phyloP scores from a whole-genome alignment of 2,888 invertebrate genomes.

The Cantharis flavilabris region DNA sequence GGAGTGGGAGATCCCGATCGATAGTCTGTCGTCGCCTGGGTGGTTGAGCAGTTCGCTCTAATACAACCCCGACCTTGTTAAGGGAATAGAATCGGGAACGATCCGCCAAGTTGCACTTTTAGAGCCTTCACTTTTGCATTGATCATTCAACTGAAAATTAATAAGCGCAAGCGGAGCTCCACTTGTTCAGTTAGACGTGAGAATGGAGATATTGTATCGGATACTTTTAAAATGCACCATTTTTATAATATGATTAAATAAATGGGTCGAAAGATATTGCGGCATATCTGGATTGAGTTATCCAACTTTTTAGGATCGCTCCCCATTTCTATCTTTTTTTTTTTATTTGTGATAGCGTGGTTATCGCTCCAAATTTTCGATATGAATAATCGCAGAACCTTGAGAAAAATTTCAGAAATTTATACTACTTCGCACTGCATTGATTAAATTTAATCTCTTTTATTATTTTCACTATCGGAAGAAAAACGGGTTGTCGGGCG shows the following conservation, averaged over 20 bases:
- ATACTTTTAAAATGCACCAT: neutral
- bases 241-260: neutral
- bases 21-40: conserved; percentile 1
- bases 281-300: neutral
- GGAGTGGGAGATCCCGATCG: neutral
- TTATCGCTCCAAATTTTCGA: neutral
- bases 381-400: neutral
- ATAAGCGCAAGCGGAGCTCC: neutral
- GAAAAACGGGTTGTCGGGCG: neutral
- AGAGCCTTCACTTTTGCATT: neutral
- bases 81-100: conserved; percentile 7
- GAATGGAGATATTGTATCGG: neutral
- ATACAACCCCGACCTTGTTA: conserved; percentile 14
- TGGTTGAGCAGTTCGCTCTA: conserved; percentile 4
- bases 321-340: neutral
- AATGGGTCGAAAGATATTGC: neutral
- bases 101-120: conserved; percentile 7
- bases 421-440: neutral
- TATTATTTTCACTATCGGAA: neutral
- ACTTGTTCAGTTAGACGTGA: neutral
- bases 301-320: neutral
- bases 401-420: neutral
- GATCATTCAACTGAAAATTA: neutral
- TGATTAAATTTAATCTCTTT: neutral
- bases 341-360: neutral